Conservation (phyloP, 2,888 invertebrate species). For the Agrochola lota region DNA sequence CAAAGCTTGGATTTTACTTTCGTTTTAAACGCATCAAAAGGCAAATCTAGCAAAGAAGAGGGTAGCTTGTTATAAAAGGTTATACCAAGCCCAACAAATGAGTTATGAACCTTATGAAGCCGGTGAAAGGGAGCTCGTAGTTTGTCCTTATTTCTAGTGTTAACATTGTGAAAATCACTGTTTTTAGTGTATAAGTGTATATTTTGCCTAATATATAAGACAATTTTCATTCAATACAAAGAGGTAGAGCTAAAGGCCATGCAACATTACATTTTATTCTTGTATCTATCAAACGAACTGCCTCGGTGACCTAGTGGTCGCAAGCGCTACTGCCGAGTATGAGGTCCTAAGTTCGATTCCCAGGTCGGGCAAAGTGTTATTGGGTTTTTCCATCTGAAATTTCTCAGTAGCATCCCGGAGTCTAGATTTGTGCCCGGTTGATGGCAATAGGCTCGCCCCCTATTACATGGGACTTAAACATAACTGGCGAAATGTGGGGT, state of each 20-base stretch:
- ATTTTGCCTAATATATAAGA: too few species aligned
- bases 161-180: too few species aligned
- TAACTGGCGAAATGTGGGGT: background rate
- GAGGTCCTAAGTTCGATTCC: background rate
- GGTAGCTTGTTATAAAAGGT: too few species aligned
- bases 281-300: background rate
- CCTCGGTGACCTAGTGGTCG: background rate
- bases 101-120: too few species aligned
- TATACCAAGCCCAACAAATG: too few species aligned
- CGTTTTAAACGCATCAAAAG: too few species aligned
- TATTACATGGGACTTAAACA: background rate
- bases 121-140: too few species aligned
- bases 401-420: background rate
- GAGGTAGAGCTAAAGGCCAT: background rate
- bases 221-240: slow-evolving; percentile 18
- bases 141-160: too few species aligned
- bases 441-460: background rate
- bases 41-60: too few species aligned
- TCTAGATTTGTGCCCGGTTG: background rate
- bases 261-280: slow-evolving; percentile 8
- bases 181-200: too few species aligned
- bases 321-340: background rate
- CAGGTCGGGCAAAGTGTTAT: background rate
- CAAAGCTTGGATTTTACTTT: too few species aligned
- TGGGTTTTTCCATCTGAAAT: background rate